Base-by-base conservation (phyloP, 2,888 invertebrate species). In the Cephonodes hylas region DNA sequence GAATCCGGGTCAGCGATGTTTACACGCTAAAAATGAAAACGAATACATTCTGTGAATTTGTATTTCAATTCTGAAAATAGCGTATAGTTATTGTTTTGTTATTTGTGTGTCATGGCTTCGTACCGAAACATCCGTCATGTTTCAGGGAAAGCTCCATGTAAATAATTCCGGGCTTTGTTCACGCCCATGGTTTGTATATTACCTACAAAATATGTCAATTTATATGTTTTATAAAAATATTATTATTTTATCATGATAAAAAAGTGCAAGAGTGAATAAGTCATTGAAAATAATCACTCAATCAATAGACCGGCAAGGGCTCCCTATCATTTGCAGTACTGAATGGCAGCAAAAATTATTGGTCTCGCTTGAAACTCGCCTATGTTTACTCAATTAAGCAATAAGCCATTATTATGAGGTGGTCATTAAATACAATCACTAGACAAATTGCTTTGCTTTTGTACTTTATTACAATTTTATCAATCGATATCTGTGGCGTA, bases 1-100 rank as follows among this genome's bases (percentile, higher is more conserved):
- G 71, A 67, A 80, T 72, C 70, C 74, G 66, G 75, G 72, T 68
- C 74, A 69, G 64, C 65, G 58, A 61, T 72, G 68, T 72, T 72
- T 73, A 72, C 59, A 58, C 60, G 31, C 57, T 60, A 38, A 60
- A 60, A 60, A 15, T 15, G 42, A 60, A 53, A 60, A 20, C 25
- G 20, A 65, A 63, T 46, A 42, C 34, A 57, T 53, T 5, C 34
- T 15, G 53, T 59, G 45, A 61, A 58, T 60, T 63, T 60, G 34
- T 63, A 62, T 62, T 59, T 15, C 31, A 34, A 53, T 27, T 15
- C 31, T 58, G 25, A 25, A 58, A 57, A 42, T 25, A 42, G 23
- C 25, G 53, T 53, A 53, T 53, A 31, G 53, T 31, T 18, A 53
- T 53, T 53, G 53, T 53, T 53, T 8, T 53, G 18, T 18, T 31